phyloP scores from a whole-genome alignment of 2,113 vertebrate genomes.

The Paracyprichromis sp. region DNA sequence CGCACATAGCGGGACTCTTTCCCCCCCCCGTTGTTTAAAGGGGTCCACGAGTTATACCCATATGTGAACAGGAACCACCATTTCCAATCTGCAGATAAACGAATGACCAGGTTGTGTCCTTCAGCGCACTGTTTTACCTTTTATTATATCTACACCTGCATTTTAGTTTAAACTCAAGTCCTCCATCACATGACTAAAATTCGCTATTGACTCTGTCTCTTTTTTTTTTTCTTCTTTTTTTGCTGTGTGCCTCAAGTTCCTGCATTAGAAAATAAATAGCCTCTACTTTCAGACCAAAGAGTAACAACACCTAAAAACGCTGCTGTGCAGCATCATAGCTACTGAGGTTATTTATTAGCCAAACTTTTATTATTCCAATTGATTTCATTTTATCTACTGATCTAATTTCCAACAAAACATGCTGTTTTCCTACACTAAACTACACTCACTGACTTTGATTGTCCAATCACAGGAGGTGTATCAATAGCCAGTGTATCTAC shows the following conservation, averaged over 20 bases:
- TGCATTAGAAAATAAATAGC: neutral
- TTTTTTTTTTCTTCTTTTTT: neutral
- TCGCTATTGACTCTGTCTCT: neutral
- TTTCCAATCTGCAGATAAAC: neutral
- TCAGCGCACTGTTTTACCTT: neutral
- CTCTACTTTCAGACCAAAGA: neutral
- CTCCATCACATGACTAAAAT: neutral
- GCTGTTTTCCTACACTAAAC: neutral
- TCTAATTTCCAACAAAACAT: neutral
- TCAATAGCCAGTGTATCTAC: neutral
- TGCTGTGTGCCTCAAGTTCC: neutral
- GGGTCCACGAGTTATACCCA: neutral
- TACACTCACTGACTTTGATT: neutral
- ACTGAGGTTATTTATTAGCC: neutral
- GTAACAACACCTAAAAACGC: neutral
- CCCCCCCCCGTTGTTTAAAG: rapidly evolving
- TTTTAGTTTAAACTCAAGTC: neutral
- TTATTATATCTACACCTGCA: neutral
- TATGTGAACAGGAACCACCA: neutral
- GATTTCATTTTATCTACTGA: neutral
- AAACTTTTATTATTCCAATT: neutral
- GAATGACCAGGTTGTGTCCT: neutral
- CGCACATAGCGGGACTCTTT: neutral
- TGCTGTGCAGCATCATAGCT: neutral
- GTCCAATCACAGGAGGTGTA: neutral